Conservation (phyloP, 2,113 vertebrate genomes). For the Grammomys surdaster region DNA sequence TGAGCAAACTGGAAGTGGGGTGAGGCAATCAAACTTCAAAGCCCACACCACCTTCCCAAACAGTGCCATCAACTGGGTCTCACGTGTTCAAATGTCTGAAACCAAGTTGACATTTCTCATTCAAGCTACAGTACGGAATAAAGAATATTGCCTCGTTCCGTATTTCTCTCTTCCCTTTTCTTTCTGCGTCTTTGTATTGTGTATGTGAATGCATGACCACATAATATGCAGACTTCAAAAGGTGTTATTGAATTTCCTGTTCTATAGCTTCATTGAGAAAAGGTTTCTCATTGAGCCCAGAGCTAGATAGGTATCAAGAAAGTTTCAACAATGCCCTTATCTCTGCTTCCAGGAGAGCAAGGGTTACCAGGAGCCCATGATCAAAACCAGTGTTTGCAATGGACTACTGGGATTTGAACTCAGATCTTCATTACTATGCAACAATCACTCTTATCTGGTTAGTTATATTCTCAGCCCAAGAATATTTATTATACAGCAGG, state of each 20-base stretch:
- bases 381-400: neutral
- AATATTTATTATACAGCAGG: neutral
- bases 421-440: neutral
- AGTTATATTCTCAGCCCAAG: neutral
- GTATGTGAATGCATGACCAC: neutral
- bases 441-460: neutral
- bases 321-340: neutral
- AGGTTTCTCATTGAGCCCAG: neutral
- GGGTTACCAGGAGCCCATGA: too few relatives aligned
- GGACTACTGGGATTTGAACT: neutral
- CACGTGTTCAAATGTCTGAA: neutral
- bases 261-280: neutral
- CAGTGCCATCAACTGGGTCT: neutral
- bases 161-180: neutral
- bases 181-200: neutral
- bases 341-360: too few relatives aligned
- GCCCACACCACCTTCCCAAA: neutral
- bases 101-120: neutral
- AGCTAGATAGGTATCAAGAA: neutral
- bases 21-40: neutral
- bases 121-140: neutral
- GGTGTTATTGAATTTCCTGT: neutral
- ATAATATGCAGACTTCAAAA: neutral
- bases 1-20: accelerated
- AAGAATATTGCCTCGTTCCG: neutral